These are phyloP conservation scores for Pollenia amentaria DNA, from an alignment of 2,888 invertebrate genomes.

Conservation along the genomic window DNA sequence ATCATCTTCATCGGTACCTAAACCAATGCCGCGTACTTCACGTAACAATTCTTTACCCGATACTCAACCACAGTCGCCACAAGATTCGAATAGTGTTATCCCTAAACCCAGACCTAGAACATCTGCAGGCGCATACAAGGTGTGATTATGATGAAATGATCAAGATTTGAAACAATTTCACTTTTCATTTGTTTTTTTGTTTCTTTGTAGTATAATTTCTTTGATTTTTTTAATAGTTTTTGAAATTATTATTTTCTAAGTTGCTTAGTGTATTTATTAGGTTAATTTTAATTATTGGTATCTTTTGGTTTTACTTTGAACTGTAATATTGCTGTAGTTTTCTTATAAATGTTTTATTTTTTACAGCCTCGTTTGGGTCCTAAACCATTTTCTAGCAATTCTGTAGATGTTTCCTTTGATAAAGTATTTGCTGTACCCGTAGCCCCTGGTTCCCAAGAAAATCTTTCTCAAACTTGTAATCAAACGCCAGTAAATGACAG, in stretches of 20 bases:
- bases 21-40: conserved; percentile 92
- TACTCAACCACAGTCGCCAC: conserved; percentile 83
- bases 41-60: conserved; percentile 90
- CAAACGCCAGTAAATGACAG: conserved; percentile 64
- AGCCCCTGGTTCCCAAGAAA: conserved; percentile 86
- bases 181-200: conserved; percentile 14
- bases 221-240: conserved; percentile 32
- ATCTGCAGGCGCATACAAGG: conserved; percentile 92
- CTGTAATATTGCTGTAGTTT: neutral
- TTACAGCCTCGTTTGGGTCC: conserved; percentile 93
- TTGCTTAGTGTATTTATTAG: neutral
- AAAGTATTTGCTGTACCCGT: conserved; percentile 93
- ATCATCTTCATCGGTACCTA: conserved; percentile 87
- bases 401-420: conserved; percentile 91
- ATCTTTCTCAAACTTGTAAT: conserved; percentile 77
- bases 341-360: conserved; percentile 64
- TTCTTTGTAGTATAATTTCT: neutral
- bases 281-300: conserved; percentile 11
- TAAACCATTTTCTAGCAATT: conserved; percentile 93
- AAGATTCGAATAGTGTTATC: conserved; percentile 77
- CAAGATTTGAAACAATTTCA: conserved; percentile 43
- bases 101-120: conserved; percentile 89
- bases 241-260: conserved; percentile 13
- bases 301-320: neutral
- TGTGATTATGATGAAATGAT: conserved; percentile 81